These are phyloP conservation scores for Enteromius unitaeniatus DNA, from an alignment of 2,797 vertebrate species.

Conservation along the genomic window DNA sequence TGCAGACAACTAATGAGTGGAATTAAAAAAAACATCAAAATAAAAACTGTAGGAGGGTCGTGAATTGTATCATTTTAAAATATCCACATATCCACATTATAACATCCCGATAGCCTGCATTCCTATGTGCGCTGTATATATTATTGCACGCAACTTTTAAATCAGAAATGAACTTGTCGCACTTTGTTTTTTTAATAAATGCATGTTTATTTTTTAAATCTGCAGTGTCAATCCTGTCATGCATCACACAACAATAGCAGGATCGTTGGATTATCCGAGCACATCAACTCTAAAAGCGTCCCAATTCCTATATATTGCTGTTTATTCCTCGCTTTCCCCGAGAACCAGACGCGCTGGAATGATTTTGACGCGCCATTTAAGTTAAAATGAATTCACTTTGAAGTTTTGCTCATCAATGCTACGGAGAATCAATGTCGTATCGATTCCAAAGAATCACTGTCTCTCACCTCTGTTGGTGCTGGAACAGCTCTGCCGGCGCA, in stretches of 20 bases:
- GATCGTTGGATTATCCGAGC: slow-evolving; percentile 68
- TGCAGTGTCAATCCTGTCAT: slow-evolving; percentile 26
- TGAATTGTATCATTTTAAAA: neutral
- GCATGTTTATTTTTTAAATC: neutral
- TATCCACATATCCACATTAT: slow-evolving; percentile 52
- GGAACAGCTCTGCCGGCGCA: slow-evolving; percentile 91
- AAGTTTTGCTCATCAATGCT: slow-evolving; percentile 73
- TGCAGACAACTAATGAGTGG: neutral
- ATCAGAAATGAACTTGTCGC: neutral
- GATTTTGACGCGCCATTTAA: slow-evolving; percentile 31
- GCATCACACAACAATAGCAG: slow-evolving; percentile 59
- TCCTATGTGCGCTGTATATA: too few relatives aligned
- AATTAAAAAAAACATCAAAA: neutral
- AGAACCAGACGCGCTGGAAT: neutral
- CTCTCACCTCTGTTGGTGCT: slow-evolving; percentile 89
- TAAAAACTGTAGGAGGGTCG: neutral
- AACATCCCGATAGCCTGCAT: neutral
- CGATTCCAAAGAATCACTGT: slow-evolving; percentile 48
- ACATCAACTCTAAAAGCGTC: slow-evolving; percentile 27
- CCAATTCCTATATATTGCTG: neutral
- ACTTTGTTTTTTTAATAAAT: too few relatives aligned
- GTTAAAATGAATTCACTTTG: slow-evolving; percentile 71
- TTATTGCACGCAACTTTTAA: neutral
- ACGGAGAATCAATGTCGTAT: slow-evolving; percentile 52
- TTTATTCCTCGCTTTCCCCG: neutral